phyloP scores from a whole-genome alignment of 1,140 invertebrate species.

The Lepidurus arcticus region DNA sequence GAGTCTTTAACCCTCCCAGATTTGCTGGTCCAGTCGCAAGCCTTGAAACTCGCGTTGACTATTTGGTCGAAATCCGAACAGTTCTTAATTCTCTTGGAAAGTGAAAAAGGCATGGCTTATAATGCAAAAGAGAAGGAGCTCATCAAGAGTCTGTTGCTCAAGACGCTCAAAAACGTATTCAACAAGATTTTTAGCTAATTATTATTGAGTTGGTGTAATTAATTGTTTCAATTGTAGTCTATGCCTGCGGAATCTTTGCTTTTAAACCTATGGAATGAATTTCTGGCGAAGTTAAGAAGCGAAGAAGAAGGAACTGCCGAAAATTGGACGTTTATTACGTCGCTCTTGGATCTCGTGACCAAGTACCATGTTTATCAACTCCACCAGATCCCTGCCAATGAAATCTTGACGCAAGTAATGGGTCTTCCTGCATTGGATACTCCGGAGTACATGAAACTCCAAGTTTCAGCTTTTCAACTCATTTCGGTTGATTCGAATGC shows the following conservation, averaged over 20 bases:
- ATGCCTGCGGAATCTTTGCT: background rate
- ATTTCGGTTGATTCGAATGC: background rate
- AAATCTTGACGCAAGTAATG: slow-evolving; percentile 1
- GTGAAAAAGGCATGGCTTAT: slow-evolving; percentile 25
- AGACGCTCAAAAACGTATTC: background rate
- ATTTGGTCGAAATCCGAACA: slow-evolving; percentile 24
- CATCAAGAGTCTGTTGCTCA: background rate
- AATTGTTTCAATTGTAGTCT: background rate
- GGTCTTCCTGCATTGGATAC: background rate
- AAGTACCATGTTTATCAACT: background rate
- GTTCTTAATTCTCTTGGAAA: slow-evolving; percentile 6
- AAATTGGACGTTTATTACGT: background rate
- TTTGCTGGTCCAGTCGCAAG: background rate
- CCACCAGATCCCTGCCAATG: background rate
- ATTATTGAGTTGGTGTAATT: background rate
- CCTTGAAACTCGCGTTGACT: background rate
- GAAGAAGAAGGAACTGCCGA: background rate
- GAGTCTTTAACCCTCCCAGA: background rate
- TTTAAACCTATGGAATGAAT: background rate
- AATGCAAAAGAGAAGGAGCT: slow-evolving; percentile 9
- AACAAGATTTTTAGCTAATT: background rate
- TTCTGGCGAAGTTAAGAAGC: background rate
- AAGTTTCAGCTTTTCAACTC: background rate
- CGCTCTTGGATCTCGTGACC: background rate
- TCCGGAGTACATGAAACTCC: background rate